Percentiles rank a stretch among this genome's conserved stretches.
Conservation (phyloP, 92 coral and sea anemone genomes). For the Isaurus tuberculatus region DNA sequence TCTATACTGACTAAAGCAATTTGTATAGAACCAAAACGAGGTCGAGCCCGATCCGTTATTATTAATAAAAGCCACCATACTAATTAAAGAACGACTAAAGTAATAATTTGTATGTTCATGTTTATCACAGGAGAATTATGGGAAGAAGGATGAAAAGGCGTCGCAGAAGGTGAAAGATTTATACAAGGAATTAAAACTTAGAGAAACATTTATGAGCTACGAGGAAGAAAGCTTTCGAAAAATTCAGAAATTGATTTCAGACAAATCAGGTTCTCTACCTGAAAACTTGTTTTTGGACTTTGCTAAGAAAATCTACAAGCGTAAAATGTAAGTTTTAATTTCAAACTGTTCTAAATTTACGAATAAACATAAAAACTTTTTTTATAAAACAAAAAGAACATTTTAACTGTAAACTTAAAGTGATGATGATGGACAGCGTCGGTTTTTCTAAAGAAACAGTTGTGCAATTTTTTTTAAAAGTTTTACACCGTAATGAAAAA, state of each 20-base stretch:
- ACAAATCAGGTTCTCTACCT: slow-evolving; percentile 79
- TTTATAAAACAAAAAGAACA: too few species aligned
- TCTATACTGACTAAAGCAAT: too few species aligned
- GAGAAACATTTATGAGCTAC: slow-evolving; percentile 61
- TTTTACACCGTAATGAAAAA: too few species aligned
- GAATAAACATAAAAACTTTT: too few species aligned
- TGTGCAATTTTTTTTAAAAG: too few species aligned
- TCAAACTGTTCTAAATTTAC: neutral
- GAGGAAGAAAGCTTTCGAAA: slow-evolving; percentile 81
- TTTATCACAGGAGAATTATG: slow-evolving; percentile 83
- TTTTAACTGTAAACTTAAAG: too few species aligned
- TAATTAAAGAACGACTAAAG: neutral
- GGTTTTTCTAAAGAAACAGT: too few species aligned
- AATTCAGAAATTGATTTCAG: slow-evolving; percentile 71
- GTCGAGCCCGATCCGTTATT: too few species aligned
- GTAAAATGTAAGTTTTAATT: slow-evolving; percentile 67
- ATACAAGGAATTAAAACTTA: slow-evolving; percentile 69
- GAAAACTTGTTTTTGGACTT: slow-evolving; percentile 83
- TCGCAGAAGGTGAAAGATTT: slow-evolving; percentile 81
- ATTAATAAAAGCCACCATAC: too few species aligned
- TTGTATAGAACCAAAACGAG: too few species aligned
- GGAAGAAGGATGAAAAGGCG: slow-evolving; percentile 68
- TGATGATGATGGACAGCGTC: too few species aligned
- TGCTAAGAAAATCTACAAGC: slow-evolving; percentile 88
- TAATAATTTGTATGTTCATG: neutral